A percentile compares a stretch with the other conserved stretches of the same genome.
phyloP scores from a whole-genome alignment of 2,888 invertebrate genomes.

The Yponomeuta evonymella region DNA sequence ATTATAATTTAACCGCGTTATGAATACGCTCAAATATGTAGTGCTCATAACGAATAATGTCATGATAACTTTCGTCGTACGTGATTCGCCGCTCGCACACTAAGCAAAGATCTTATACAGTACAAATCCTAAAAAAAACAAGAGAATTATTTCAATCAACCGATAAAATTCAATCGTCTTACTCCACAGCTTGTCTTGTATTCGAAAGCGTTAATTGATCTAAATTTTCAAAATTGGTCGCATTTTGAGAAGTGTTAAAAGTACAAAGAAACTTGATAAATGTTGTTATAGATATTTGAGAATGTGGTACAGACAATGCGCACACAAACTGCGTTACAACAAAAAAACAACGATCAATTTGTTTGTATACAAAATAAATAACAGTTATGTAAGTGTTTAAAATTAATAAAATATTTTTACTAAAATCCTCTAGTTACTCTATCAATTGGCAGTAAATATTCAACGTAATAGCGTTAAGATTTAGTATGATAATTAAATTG shows the following conservation, averaged over 20 bases:
- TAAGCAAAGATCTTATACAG: conserved; percentile 14
- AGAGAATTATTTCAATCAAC: conserved; percentile 19
- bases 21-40: background rate
- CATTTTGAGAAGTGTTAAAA: too few relatives aligned
- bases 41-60: background rate
- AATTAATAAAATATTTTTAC: conserved; percentile 37
- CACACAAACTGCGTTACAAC: conserved; percentile 28
- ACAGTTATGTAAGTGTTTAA: conserved; percentile 33
- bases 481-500: background rate
- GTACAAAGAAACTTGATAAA: background rate
- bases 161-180: conserved; percentile 16
- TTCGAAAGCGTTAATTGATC: background rate
- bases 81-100: background rate
- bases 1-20: background rate
- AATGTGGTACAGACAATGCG: conserved; percentile 20
- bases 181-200: conserved; percentile 26
- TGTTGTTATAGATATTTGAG: background rate
- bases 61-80: background rate
- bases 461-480: background rate
- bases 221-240: background rate
- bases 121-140: conserved; percentile 22
- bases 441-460: background rate
- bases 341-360: conserved; percentile 29
- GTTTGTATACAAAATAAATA: conserved; percentile 44
- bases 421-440: conserved; percentile 16